Base-by-base conservation (phyloP, 1,140 invertebrate species). In the Chrysoperla carnea region DNA sequence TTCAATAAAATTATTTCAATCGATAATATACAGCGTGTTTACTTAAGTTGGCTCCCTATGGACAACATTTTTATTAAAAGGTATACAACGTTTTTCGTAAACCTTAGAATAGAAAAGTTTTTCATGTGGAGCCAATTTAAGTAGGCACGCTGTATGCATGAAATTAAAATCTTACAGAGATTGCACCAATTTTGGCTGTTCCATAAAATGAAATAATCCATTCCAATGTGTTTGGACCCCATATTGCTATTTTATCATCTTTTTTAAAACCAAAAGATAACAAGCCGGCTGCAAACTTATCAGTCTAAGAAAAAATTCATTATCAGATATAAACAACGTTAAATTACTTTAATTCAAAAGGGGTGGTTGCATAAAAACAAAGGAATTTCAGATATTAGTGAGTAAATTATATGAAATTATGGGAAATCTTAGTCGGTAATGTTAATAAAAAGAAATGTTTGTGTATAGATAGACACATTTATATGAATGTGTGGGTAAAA, bases 241-340 rank as follows among this genome's bases (percentile, higher is more conserved):
- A 95, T 9, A 97, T 67, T 0, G 83, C 92, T 3, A 99, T 50
- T 6, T 83, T 59, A 54, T 98, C 92, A 0, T 88, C 89, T 39
- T 64, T 71, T 45, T 76, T 55, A 8, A 96, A 56, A 0, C 90
- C 90, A 8, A 92, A 53, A 17, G 72, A 71, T 35, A 76, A 56
- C 0, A 97, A 64, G 1, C 86, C 84, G 11, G 81, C 80, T 3
- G 88, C 91, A 1, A 96, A 53, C 28, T 72, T 69, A 52, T 95
- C 81, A 1, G 71, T 74, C 69, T 89, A 49, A 14, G 58, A 61
- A 35, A 47, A 31, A 48, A 8, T 12, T 29, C 5, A 13, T 28
- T 37, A 8, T 46, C 35, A 6, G 31, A 12, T 23, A 3, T 23
- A 2, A 23, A 23, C 17, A 23, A 23, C 17, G 2, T 23, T 23